A percentile compares a stretch with the other conserved stretches of the same genome.
phyloP scores from a whole-genome alignment of 2,113 vertebrate genomes.

The Meleagris gallopavo region DNA sequence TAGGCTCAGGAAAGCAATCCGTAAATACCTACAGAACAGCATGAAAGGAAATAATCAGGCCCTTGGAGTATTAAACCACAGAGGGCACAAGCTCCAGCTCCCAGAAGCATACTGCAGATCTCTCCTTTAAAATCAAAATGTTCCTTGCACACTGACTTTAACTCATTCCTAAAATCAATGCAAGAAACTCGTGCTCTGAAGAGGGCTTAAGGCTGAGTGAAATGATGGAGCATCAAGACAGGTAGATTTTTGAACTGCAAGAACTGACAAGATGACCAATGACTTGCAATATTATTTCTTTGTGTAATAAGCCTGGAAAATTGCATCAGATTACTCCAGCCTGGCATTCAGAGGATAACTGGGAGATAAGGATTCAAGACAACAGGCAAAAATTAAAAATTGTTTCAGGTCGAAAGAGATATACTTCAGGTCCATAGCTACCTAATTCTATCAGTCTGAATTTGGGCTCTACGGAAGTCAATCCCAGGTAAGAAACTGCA shows the following conservation, averaged over 20 bases:
- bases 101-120: not conserved
- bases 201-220: not conserved
- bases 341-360: not conserved
- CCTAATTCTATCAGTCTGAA: not conserved
- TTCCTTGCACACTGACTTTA: not conserved
- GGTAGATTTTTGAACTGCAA: not conserved
- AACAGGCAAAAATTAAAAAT: not conserved
- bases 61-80: not conserved
- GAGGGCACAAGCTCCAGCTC: not conserved
- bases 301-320: not conserved
- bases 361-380: not conserved
- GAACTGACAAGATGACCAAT: not conserved
- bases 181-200: not conserved
- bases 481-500: not conserved
- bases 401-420: not conserved
- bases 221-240: not conserved
- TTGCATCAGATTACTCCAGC: not conserved
- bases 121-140: not conserved
- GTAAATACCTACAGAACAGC: not conserved
- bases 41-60: not conserved
- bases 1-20: not conserved
- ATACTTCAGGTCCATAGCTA: not conserved
- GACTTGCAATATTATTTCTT: not conserved
- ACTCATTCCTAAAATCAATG: not conserved
- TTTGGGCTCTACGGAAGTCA: not conserved